Conservation (phyloP, 2,888 invertebrate genomes). For the Agrochola litura region DNA sequence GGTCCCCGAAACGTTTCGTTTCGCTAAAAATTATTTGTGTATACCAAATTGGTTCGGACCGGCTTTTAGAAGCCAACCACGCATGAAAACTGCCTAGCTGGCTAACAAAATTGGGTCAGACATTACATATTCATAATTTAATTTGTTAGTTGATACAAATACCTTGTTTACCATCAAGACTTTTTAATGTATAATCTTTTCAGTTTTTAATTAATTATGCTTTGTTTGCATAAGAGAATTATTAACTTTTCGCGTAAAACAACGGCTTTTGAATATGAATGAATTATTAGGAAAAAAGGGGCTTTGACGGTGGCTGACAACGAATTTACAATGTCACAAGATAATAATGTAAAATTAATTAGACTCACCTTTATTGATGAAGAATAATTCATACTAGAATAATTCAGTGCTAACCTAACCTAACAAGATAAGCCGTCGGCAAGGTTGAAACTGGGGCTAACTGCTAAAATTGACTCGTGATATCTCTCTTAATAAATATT, state of each 20-base stretch:
- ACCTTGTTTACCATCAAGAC: conserved; percentile 25
- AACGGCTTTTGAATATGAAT: not conserved
- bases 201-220: conserved; percentile 27
- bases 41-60: conserved; percentile 31
- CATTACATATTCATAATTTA: conserved; percentile 58
- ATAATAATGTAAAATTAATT: not conserved
- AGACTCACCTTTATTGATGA: not conserved
- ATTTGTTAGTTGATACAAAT: conserved; percentile 38
- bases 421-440: not conserved
- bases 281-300: conserved; percentile 3
- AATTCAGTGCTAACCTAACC: not conserved
- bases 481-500: not conserved
- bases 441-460: not conserved
- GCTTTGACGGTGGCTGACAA: not conserved
- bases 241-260: conserved; percentile 1
- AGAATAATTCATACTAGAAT: not conserved
- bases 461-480: conserved; percentile 6
- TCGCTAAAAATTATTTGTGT: conserved; percentile 10
- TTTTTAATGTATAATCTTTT: conserved; percentile 18
- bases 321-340: not conserved
- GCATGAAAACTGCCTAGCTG: conserved; percentile 23
- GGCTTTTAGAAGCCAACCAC: conserved; percentile 34
- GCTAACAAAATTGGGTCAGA: conserved; percentile 50
- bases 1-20: conserved; percentile 7
- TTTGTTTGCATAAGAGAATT: conserved; percentile 6